These are phyloP conservation scores for Philopotamus ludificatus DNA, from an alignment of 1,140 invertebrate species.

Conservation along the genomic window DNA sequence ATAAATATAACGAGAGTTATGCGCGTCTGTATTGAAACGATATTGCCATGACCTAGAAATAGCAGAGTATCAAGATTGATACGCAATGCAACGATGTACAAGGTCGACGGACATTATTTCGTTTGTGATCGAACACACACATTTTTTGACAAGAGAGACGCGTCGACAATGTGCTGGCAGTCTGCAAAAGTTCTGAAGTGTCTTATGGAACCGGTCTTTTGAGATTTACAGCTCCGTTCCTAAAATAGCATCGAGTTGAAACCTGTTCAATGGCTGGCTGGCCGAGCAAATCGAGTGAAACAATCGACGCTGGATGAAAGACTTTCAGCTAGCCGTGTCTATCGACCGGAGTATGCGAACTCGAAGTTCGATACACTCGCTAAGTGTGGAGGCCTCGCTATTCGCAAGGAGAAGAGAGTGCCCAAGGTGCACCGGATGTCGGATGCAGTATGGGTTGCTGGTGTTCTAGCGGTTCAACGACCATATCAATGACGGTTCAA, in stretches of 20 bases:
- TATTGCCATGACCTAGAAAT: not conserved
- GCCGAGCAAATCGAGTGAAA: not conserved
- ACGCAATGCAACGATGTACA: not conserved
- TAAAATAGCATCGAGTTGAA: not conserved
- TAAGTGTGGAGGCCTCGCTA: not conserved
- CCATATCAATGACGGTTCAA: not conserved
- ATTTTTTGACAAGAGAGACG: not conserved
- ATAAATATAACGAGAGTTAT: not conserved
- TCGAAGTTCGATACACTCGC: not conserved
- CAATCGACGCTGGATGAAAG: not conserved
- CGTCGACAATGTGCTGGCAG: not conserved
- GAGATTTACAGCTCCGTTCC: conserved; percentile 10
- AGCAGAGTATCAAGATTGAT: too few relatives aligned
- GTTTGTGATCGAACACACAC: too few relatives aligned
- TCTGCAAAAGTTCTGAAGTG: not conserved
- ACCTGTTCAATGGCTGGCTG: not conserved
- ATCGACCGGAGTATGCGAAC: not conserved
- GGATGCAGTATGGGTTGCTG: not conserved
- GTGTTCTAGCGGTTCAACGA: not conserved
- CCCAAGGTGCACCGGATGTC: not conserved
- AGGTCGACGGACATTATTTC: not conserved
- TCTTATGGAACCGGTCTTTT: not conserved
- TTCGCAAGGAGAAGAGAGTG: not conserved
- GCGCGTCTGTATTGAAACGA: not conserved
- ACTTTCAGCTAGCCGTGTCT: not conserved